phyloP scores from a whole-genome alignment of 2,113 vertebrate genomes.

The Glaucidium brasilianum region DNA sequence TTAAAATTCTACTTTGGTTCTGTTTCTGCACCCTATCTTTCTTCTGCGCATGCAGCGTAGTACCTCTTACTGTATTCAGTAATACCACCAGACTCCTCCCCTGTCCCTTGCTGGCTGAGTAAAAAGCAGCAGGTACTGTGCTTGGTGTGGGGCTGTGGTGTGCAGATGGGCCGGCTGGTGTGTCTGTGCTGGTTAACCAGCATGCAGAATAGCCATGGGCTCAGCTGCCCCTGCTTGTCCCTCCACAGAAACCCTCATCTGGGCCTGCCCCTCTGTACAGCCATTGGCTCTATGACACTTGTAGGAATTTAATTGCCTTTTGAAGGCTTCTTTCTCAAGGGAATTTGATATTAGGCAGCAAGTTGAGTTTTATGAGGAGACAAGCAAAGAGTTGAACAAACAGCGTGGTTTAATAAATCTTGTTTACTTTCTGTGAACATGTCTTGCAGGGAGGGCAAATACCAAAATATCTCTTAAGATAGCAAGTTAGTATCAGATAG shows the following conservation, averaged over 20 bases:
- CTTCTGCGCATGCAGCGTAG: background rate
- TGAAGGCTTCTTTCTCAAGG: background rate
- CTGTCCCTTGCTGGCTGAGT: background rate
- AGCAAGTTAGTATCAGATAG: background rate
- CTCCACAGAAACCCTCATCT: background rate
- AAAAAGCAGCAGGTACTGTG: background rate
- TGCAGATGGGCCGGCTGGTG: background rate
- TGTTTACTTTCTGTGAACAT: background rate
- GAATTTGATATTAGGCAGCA: background rate
- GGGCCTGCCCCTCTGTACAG: background rate
- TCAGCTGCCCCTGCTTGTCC: background rate
- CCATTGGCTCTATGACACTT: background rate
- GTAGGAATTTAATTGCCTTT: background rate
- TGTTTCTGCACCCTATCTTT: background rate
- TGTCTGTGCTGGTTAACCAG: background rate
- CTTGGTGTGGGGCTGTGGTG: rapidly evolving
- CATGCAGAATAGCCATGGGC: background rate
- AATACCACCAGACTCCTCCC: background rate
- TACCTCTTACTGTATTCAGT: background rate
- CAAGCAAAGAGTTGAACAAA: background rate
- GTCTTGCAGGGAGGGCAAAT: background rate
- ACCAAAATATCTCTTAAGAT: background rate
- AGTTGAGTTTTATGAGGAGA: background rate
- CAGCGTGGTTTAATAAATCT: background rate
- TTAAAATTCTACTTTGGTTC: background rate